Percentiles rank a stretch among this genome's conserved stretches.
Evolutionary conservation across 1,140 invertebrate species (phyloP).

Genomic region (Bombyx mori): ASM3026992v2 NC_085117.1:12094501-12095000

Average conservation of each 20-base stretch:
- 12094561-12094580: conserved; percentile 30
- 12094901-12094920: conserved; percentile 19
- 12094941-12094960: conserved; percentile 1
- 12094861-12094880: conserved; percentile 31
- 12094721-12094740: conserved; percentile 16
- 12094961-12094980: no score
- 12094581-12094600: conserved; percentile 60
- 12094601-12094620: conserved; percentile 49
- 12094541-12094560: not conserved
- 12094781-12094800: conserved; percentile 16
- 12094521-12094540: no score
- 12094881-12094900: conserved; percentile 37
- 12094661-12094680: conserved; percentile 43
- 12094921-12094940: conserved; percentile 33
- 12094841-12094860: conserved; percentile 21
- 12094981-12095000: no score
- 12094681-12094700: conserved; percentile 29
- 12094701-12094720: conserved; percentile 18
- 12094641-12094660: conserved; percentile 29
- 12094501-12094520: no score
- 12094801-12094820: conserved; percentile 12
- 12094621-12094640: conserved; percentile 27
- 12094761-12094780: conserved; percentile 16
- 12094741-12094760: conserved; percentile 19
- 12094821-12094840: conserved; percentile 8